These are phyloP conservation scores for Ectobius pallidus DNA, from an alignment of 2,888 invertebrate genomes.

Conservation along the genomic window DNA sequence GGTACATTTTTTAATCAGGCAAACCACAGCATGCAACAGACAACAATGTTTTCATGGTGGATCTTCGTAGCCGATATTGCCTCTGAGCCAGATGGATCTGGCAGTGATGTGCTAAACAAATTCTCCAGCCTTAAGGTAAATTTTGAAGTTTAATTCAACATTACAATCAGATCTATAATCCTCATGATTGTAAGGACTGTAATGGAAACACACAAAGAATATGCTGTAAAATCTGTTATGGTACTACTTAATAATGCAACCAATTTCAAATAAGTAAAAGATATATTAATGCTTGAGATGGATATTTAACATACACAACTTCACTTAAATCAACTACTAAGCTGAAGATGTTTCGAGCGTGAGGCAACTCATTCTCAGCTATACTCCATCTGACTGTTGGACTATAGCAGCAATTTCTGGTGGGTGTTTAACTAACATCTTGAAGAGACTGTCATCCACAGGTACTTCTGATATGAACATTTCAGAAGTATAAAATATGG, in stretches of 20 bases:
- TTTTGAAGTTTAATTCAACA: not conserved
- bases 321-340: too few relatives aligned
- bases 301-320: not conserved
- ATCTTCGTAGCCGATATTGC: not conserved
- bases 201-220: not conserved
- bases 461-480: too few relatives aligned
- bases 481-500: too few relatives aligned
- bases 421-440: too few relatives aligned
- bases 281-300: not conserved
- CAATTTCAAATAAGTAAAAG: not conserved
- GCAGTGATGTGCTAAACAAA: not conserved
- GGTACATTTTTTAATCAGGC: not conserved
- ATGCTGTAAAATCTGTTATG: not conserved
- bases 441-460: too few relatives aligned
- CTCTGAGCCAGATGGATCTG: not conserved
- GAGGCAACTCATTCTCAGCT: too few relatives aligned
- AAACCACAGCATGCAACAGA: not conserved
- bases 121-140: not conserved
- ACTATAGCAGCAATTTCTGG: too few relatives aligned
- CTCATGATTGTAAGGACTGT: not conserved
- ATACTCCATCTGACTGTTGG: too few relatives aligned
- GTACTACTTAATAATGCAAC: not conserved
- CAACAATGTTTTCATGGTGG: slow-evolving; percentile 9
- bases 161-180: not conserved
- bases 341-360: too few relatives aligned